Conservation (phyloP, 2,888 invertebrate species). For the Lobophora halterata region DNA sequence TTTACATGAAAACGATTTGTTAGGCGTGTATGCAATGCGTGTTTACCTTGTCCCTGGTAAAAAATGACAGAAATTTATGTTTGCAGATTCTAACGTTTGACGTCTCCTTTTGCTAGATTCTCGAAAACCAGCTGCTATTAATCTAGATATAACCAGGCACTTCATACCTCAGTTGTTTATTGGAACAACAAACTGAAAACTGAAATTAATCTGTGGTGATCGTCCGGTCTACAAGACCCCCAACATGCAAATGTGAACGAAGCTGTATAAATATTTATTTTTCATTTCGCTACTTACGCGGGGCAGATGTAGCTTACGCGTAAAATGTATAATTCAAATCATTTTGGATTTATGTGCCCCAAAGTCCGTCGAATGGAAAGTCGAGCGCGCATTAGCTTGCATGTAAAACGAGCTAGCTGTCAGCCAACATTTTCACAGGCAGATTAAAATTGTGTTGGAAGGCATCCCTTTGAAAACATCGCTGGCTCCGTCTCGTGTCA, state of each 20-base stretch:
- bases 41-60: no score
- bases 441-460: slow-evolving; percentile 36
- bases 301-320: slow-evolving; percentile 27
- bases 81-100: no score
- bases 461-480: slow-evolving; percentile 29
- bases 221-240: slow-evolving; percentile 30
- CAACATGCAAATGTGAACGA: slow-evolving; percentile 29
- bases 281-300: slow-evolving; percentile 31
- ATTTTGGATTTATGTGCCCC: no score
- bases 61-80: no score
- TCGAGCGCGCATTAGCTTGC: slow-evolving; percentile 27
- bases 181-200: slow-evolving; percentile 42
- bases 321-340: slow-evolving; percentile 20
- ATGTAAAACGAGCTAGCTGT: slow-evolving; percentile 31
- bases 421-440: slow-evolving; percentile 33
- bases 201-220: slow-evolving; percentile 33
- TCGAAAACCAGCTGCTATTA: no score
- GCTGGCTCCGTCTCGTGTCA: no score
- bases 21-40: no score
- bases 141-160: no score
- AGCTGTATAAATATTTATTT: slow-evolving; percentile 39
- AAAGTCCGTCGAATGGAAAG: slow-evolving; percentile 20
- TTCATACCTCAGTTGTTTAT: no score
- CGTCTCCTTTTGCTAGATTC: no score
- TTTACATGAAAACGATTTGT: no score